phyloP scores from a whole-genome alignment of 2,113 vertebrate genomes.

The Caracal caracal region DNA sequence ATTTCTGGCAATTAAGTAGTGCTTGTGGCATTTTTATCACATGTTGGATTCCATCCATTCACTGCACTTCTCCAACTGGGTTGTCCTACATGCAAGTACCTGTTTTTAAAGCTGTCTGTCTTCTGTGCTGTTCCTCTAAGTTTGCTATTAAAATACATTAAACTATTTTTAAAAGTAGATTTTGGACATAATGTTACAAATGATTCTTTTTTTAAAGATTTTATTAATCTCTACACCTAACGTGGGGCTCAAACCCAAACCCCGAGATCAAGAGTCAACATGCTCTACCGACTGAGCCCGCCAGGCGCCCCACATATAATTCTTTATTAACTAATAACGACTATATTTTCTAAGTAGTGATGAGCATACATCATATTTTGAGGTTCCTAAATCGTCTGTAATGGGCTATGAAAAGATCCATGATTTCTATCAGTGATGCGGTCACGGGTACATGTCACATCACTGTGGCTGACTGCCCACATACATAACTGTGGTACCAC shows the following conservation, averaged over 20 bases:
- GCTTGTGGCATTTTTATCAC: conserved; percentile 91
- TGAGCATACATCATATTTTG: not conserved
- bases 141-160: conserved; percentile 94
- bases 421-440: not conserved
- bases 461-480: not conserved
- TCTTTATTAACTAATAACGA: not conserved
- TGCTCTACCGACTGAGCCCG: not conserved
- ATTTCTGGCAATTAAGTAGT: conserved; percentile 89
- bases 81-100: conserved; percentile 91
- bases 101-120: conserved; percentile 93
- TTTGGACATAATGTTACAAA: not conserved
- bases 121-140: conserved; percentile 93
- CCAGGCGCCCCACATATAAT: not conserved
- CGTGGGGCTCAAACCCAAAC: not conserved
- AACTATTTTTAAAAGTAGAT: conserved; percentile 71
- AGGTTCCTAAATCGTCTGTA: not conserved
- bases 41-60: conserved; percentile 88
- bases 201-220: not conserved
- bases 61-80: conserved; percentile 90
- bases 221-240: not conserved
- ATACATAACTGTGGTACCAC: accelerated
- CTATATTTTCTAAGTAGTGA: not conserved
- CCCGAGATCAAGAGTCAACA: not conserved
- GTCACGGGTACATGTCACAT: not conserved
- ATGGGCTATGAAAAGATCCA: not conserved